A percentile compares a stretch with the other conserved stretches of the same genome.
These are phyloP conservation scores for Linurgus olivaceus DNA, from an alignment of 2,797 vertebrate genomes.

Conservation along the genomic window DNA sequence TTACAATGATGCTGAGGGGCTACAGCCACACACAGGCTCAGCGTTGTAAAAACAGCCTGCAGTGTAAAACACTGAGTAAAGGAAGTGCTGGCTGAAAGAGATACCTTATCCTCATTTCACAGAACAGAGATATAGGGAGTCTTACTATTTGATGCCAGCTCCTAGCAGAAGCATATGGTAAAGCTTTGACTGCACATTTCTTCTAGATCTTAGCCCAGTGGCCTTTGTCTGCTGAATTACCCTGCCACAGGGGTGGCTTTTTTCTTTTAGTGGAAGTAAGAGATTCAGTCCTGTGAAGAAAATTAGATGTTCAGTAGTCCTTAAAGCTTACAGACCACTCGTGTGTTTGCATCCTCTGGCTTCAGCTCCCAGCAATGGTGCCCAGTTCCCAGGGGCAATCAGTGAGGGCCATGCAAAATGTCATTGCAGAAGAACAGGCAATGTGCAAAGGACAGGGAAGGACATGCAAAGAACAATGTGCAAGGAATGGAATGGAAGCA, in stretches of 20 bases:
- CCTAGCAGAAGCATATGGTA: neutral
- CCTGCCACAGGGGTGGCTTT: neutral
- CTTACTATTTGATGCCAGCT: neutral
- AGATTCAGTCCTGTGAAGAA: neutral
- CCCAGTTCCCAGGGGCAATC: neutral
- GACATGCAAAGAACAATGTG: neutral
- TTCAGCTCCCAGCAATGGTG: neutral
- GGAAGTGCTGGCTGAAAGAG: neutral
- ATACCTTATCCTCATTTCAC: neutral
- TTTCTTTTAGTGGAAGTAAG: neutral
- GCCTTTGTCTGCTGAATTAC: neutral
- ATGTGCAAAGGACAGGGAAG: neutral
- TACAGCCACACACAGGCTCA: fast-evolving
- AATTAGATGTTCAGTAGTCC: neutral
- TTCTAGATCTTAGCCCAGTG: neutral
- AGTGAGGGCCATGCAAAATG: fast-evolving
- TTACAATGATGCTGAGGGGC: neutral
- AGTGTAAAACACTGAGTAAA: neutral
- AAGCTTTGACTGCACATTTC: neutral
- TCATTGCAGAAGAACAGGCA: neutral
- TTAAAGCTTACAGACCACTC: neutral
- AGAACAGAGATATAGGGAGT: neutral
- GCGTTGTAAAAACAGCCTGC: neutral
- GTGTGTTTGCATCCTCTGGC: neutral
- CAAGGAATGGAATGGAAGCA: neutral